Evolutionary conservation across 2,888 invertebrate species (phyloP).

Genomic region (Drosophila aldrichi): DNA sequence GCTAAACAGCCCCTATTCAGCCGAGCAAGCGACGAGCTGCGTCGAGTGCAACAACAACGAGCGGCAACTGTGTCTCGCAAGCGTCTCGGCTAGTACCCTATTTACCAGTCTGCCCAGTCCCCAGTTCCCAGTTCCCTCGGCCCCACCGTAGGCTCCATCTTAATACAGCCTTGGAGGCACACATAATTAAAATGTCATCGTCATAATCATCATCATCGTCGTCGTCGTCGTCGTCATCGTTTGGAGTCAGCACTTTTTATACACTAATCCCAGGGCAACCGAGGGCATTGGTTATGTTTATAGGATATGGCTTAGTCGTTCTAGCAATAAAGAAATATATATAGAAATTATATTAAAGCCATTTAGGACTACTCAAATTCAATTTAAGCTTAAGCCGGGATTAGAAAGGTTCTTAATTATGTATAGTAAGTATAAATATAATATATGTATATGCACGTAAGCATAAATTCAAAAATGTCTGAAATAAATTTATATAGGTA

Average conservation of each 20-base stretch:
- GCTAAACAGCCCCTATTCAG: conserved; percentile 8
- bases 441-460: not conserved
- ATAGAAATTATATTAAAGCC: not conserved
- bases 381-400: not conserved
- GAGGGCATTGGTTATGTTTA: not conserved
- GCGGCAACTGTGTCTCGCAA: conserved; percentile 68
- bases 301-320: conserved; percentile 8
- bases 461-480: no score
- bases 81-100: conserved; percentile 64
- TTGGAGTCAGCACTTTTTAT: conserved; percentile 58
- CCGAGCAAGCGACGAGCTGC: conserved; percentile 11
- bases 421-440: not conserved
- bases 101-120: conserved; percentile 11
- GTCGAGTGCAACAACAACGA: conserved; percentile 8
- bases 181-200: conserved; percentile 80
- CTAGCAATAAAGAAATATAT: not conserved
- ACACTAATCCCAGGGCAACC: conserved; percentile 37
- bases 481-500: no score
- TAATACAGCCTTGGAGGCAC: conserved; percentile 59
- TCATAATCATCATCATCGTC: conserved; percentile 48
- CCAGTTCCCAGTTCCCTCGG: not conserved
- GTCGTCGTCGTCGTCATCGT: conserved; percentile 69
- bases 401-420: not conserved
- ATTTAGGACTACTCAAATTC: not conserved
- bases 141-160: conserved; percentile 7